These are phyloP conservation scores for Diplazon laetatorius DNA, from an alignment of 2,888 invertebrate genomes.

Conservation along the genomic window DNA sequence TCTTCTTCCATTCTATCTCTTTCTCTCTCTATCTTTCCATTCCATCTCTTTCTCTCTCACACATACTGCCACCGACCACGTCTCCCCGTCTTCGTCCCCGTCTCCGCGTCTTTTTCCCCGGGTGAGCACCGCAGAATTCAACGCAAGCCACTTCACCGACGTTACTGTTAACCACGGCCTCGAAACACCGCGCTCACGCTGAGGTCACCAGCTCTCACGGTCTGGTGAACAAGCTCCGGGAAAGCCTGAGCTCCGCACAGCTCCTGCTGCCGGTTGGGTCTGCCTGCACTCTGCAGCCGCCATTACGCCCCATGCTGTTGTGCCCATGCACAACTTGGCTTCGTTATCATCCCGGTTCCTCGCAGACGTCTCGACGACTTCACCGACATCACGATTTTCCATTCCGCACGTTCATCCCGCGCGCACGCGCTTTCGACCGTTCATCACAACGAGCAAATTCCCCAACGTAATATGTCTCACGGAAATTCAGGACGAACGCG, in stretches of 20 bases:
- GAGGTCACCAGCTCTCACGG: constrained; percentile 77
- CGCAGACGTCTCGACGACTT: constrained; percentile 39
- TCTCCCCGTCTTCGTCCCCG: no score
- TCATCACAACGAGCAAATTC: not conserved
- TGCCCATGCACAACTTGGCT: constrained; percentile 22
- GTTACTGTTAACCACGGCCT: constrained; percentile 76
- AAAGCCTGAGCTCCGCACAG: constrained; percentile 56
- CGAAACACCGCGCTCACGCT: constrained; percentile 71
- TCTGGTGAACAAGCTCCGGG: constrained; percentile 71
- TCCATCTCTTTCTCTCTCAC: no score
- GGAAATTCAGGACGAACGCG: not conserved
- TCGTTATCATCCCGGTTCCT: constrained; percentile 27
- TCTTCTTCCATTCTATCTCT: no score
- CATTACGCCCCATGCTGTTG: not conserved
- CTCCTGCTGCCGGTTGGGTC: constrained; percentile 23
- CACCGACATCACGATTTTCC: constrained; percentile 1
- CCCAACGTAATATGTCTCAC: not conserved
- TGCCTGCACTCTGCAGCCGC: constrained; percentile 21
- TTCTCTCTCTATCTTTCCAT: no score
- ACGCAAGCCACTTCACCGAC: constrained; percentile 54
- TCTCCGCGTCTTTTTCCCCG: no score
- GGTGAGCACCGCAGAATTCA: constrained; percentile 11
- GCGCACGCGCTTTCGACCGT: not conserved
- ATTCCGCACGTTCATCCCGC: constrained; percentile 20
- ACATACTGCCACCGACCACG: no score